phyloP scores from a whole-genome alignment of 2,797 vertebrate species.

The Podargus strigoides region DNA sequence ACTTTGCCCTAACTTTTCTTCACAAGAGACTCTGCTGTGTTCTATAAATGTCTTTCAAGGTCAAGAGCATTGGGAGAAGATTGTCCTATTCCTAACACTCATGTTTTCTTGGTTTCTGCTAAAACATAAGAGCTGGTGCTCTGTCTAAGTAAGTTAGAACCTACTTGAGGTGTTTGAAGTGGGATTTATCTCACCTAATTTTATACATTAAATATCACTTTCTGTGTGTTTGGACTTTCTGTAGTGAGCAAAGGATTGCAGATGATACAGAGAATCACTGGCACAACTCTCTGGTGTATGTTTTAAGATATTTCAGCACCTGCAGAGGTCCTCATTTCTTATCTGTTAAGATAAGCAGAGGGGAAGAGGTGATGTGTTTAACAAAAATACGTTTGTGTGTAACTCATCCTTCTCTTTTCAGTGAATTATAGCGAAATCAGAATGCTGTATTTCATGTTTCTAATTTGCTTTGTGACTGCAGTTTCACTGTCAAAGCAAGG shows the following conservation, averaged over 20 bases:
- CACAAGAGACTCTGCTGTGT: accelerated
- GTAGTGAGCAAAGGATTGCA: background rate
- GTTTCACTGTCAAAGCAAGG: background rate
- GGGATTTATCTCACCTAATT: background rate
- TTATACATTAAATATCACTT: background rate
- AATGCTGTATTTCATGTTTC: background rate
- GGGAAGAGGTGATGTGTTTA: background rate
- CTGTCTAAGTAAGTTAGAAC: background rate
- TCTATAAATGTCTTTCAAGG: background rate
- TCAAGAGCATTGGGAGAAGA: background rate
- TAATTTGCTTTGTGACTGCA: background rate
- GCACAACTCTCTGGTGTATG: accelerated
- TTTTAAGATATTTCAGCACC: background rate
- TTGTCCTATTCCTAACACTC: background rate
- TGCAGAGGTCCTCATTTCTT: background rate
- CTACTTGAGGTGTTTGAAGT: background rate
- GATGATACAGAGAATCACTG: background rate
- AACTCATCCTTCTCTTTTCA: background rate
- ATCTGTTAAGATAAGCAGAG: background rate
- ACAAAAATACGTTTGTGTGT: background rate
- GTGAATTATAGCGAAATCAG: background rate
- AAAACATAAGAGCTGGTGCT: background rate
- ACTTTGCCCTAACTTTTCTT: background rate
- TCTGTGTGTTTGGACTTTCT: background rate
- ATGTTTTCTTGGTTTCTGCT: background rate